Evolutionary conservation across 2,888 invertebrate genomes (phyloP).

Genomic region (Cepaea hortensis): DNA sequence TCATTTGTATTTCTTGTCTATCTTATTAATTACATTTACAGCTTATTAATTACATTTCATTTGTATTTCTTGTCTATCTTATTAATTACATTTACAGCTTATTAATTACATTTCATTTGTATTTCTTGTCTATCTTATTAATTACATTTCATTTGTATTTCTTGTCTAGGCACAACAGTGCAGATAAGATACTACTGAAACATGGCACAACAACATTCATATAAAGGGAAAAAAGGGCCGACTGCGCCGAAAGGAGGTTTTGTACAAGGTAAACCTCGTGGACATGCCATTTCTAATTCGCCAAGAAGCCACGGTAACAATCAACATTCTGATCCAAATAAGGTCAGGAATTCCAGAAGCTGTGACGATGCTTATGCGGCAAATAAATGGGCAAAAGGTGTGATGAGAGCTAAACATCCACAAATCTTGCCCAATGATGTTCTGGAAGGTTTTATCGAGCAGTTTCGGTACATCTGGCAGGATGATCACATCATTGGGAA

Average conservation of each 20-base stretch:
- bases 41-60: too few species aligned
- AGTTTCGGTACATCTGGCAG: conserved; percentile 36
- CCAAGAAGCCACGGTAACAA: background rate
- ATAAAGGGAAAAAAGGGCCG: conserved; percentile 2
- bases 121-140: background rate
- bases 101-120: too few species aligned
- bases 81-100: too few species aligned
- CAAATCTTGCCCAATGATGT: conserved; percentile 24
- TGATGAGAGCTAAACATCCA: background rate
- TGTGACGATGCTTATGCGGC: background rate
- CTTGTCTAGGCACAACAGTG: background rate
- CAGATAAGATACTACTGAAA: too few species aligned
- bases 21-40: too few species aligned
- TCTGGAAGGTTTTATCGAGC: conserved; percentile 15
- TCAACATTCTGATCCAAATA: background rate
- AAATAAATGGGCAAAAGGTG: conserved; percentile 25
- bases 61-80: too few species aligned
- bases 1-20: too few species aligned
- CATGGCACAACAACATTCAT: conserved; percentile 32
- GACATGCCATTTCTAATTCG: background rate
- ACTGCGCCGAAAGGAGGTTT: background rate
- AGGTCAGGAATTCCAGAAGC: background rate
- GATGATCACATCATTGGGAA: conserved; percentile 29
- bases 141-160: background rate
- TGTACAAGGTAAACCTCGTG: conserved; percentile 8